These are phyloP conservation scores for Hoplostethus atlanticus DNA, from an alignment of 2,797 vertebrate species.

Conservation along the genomic window DNA sequence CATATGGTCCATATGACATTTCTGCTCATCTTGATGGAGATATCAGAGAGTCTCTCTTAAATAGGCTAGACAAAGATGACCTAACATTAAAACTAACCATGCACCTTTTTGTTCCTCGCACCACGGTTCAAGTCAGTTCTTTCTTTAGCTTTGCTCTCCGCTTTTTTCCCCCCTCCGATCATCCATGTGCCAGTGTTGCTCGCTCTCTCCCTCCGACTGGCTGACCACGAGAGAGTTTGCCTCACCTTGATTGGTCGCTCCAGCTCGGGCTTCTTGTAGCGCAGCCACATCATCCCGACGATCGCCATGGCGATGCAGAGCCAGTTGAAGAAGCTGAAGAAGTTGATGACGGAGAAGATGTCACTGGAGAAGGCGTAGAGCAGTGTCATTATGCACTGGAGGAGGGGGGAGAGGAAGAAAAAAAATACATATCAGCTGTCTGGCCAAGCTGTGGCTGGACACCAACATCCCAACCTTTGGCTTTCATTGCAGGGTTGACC, in stretches of 20 bases:
- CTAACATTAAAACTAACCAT: too few relatives aligned
- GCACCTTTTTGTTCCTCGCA: too few relatives aligned
- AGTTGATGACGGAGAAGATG: constrained; percentile 99
- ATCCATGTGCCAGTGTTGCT: neutral
- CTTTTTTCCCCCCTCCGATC: too few relatives aligned
- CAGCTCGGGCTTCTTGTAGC: constrained; percentile 93
- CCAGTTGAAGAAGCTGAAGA: constrained; percentile 99
- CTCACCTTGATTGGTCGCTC: constrained; percentile 96
- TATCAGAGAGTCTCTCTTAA: too few relatives aligned
- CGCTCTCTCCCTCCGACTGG: neutral
- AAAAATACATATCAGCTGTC: neutral
- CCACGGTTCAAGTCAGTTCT: too few relatives aligned
- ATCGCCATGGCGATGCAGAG: constrained; percentile 97
- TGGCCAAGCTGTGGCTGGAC: neutral
- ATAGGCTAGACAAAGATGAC: too few relatives aligned
- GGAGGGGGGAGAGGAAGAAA: neutral
- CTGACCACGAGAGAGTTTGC: neutral
- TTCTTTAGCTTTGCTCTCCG: too few relatives aligned
- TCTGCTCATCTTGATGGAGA: too few relatives aligned
- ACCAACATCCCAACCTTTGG: neutral
- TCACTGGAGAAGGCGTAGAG: constrained; percentile 96
- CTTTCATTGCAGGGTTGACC: too few relatives aligned
- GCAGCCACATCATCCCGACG: constrained; percentile 96
- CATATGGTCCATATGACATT: too few relatives aligned
- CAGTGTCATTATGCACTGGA: constrained; percentile 95